Evolutionary conservation across 2,797 vertebrate species (phyloP), one percentile per base, ranked within the genome.

Genomic region (Lepus townsendii): DNA sequence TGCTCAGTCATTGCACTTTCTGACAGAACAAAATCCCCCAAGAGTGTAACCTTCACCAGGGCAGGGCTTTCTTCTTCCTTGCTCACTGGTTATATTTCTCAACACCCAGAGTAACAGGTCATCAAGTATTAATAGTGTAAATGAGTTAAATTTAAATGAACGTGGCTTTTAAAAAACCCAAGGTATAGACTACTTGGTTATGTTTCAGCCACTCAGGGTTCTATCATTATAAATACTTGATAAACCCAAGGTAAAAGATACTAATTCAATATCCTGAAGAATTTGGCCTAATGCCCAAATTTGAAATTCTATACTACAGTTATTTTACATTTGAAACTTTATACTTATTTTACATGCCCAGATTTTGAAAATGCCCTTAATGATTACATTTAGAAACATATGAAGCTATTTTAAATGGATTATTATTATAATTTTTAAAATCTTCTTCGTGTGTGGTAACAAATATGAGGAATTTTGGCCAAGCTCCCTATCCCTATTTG

Each of bases 111-210:
- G 2, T 26, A 13, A 57, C 0, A 22, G 17, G 8, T 82, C 11
- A 26, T 63, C 69, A 71, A 47, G 47, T 24, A 76, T 77, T 84
- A 24, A 24, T 71, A 72, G 54, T 79, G n/a, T 62, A 62, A 90
- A 87, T 69, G 32, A 72, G 5, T 69, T 72, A 88, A 50, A 54
- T 77, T 57, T 75, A 95, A 89, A 54, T 50, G 22, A 83, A 42
- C 0, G 4, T 50, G 35, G 11, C 8, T 72, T 63, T 26, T 65
- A 54, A 52, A 54, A 69, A 65, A 30, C 66, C 27, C 9, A 42
- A 50, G 30, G 35, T 20, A 69, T n/a, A 19, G 19, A 27, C 38
- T 57, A 38, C 14, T 76, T 75, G 3, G 6, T 17, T 93, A 27
- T 76, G 42, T 52, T 68, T 68, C 32, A 88, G 27, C 47, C 83